A percentile compares a stretch with the other conserved stretches of the same genome.
phyloP scores from a whole-genome alignment of 2,113 vertebrate genomes.

The Tyto alba region DNA sequence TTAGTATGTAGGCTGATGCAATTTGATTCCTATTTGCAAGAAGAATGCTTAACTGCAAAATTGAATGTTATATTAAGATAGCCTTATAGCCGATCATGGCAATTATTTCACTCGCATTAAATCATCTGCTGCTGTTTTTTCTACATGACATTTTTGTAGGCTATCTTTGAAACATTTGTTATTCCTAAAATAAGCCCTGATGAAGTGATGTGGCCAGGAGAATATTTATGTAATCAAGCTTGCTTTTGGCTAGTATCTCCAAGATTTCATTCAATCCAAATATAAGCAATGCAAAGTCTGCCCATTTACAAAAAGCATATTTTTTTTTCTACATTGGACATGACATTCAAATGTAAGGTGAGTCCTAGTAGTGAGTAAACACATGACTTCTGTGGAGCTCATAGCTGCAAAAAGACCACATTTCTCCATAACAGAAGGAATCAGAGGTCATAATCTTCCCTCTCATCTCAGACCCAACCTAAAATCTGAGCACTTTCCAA shows the following conservation, averaged over 20 bases:
- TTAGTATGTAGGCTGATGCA: background rate
- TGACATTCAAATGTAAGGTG: background rate
- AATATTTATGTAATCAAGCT: constrained; percentile 7
- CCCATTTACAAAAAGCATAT: background rate
- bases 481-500: background rate
- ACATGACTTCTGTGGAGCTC: background rate
- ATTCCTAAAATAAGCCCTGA: background rate
- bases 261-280: background rate
- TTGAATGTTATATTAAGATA: background rate
- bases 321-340: background rate
- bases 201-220: background rate
- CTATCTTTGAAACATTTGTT: constrained; percentile 12
- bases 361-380: background rate
- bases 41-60: constrained; percentile 23
- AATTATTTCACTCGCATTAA: constrained; percentile 20
- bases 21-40: constrained; percentile 1
- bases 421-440: background rate
- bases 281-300: background rate
- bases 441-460: background rate
- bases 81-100: background rate
- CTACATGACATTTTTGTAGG: background rate
- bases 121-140: background rate
- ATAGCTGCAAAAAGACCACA: background rate
- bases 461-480: background rate
- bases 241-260: background rate